These are phyloP conservation scores for Lepilemur ruficaudatus DNA, from an alignment of 2,797 vertebrate species.

Conservation along the genomic window DNA sequence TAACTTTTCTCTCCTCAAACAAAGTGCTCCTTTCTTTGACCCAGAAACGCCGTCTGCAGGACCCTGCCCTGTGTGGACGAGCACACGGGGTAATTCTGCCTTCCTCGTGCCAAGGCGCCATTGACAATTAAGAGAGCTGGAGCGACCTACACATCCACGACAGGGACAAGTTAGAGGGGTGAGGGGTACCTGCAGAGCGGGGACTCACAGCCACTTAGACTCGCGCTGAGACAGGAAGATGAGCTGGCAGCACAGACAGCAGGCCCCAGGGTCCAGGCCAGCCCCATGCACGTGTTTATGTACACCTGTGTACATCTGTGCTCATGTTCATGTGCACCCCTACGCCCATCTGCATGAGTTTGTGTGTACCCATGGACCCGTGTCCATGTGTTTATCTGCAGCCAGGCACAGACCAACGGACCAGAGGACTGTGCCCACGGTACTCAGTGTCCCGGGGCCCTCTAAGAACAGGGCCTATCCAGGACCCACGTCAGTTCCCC, in stretches of 20 bases:
- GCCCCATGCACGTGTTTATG: not conserved
- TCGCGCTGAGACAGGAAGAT: not conserved
- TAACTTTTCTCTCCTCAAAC: not conserved
- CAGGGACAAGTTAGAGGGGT: not conserved
- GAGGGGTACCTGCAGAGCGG: not conserved
- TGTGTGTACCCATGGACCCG: not conserved
- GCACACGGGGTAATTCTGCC: not conserved
- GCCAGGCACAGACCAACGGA: not conserved
- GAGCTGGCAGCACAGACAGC: not conserved
- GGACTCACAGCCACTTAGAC: not conserved
- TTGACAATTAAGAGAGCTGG: not conserved
- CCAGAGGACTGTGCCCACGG: not conserved
- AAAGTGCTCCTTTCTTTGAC: not conserved
- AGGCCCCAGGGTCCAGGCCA: not conserved
- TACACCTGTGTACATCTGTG: no score
- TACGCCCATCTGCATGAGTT: not conserved
- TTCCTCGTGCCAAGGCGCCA: not conserved
- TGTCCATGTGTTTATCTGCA: not conserved
- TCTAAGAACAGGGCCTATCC: not conserved
- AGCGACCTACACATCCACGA: fast-evolving
- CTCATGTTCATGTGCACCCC: not conserved
- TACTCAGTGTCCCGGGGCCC: not conserved
- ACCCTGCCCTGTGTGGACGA: no score
- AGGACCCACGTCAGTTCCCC: not conserved
- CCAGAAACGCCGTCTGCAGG: not conserved